Evolutionary conservation across 2,888 invertebrate genomes (phyloP), one percentile per base, ranked within the genome.

Genomic region (Caenorhabditis sp.): DNA sequence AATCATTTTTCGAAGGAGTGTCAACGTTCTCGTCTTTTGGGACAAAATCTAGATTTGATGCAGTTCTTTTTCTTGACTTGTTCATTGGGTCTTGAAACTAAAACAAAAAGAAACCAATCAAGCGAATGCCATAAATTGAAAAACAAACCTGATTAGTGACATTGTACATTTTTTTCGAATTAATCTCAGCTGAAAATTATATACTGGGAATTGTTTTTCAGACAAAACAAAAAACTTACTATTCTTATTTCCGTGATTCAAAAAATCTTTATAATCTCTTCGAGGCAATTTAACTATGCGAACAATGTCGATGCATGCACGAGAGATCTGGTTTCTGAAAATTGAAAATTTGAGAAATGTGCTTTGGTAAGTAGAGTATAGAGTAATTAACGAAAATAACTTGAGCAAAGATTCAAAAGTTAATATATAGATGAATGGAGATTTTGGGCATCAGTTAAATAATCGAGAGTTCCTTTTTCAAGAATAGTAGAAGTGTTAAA

Each of bases 221-320:
- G n/a, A n/a, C n/a, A 31, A 31, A 31, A 31, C 4, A 7, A 17
- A 67, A 56, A 17, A 12, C 61, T 7, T 14, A 5, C 4, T 20
- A 8, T 25, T 60, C 54, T 21, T 31, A 10, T 21, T 21, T 17
- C 53, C 60, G 5, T 53, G 3, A 21, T 23, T 23, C 31, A 21
- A 26, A 31, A 57, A 71, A n/a, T 60, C 53, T 7, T 50, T 63
- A 21, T 17, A 61, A 27, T 72, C 71, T 10, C 71, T 59, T 0
- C 53, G 26, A 2, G 71, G 71, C 49, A 67, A 72, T 4, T 60
- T 67, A 2, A 61, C 53, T 7, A 72, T 31, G 0, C 27, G 52
- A 25, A 72, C 64, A n/a, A 61, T 49, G 17, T 67, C 31, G 31
- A 72, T 50, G 2, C 10, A 26, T 12, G 14, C 31, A 38, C 49